Percentiles rank a stretch among this genome's conserved stretches.
These are phyloP conservation scores for Noctuana brunneofusca DNA, from an alignment of 2,888 invertebrate genomes.

Conservation along the genomic window DNA sequence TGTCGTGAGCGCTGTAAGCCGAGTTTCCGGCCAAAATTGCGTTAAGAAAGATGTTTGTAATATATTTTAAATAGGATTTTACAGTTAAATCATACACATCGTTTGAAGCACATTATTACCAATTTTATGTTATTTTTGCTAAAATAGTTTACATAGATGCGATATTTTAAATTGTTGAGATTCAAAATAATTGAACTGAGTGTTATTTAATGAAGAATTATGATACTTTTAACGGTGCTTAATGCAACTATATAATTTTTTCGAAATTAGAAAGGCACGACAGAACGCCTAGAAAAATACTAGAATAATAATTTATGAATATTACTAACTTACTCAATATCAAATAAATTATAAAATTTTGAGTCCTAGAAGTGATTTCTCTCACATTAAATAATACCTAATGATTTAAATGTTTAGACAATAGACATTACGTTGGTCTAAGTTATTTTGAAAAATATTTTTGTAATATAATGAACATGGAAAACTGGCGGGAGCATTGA, in stretches of 20 bases:
- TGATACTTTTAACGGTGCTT: conserved; percentile 29
- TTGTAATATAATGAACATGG: conserved; percentile 59
- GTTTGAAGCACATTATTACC: conserved; percentile 60
- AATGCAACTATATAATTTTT: conserved; percentile 17
- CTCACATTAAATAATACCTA: neutral
- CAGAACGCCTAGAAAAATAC: conserved; percentile 9
- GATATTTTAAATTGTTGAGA: conserved; percentile 47
- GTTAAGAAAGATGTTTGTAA: conserved; percentile 54
- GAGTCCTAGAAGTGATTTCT: conserved; percentile 14
- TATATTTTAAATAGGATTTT: conserved; percentile 70
- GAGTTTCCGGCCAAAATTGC: conserved; percentile 68
- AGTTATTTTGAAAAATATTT: conserved; percentile 67
- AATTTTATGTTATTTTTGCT: conserved; percentile 64
- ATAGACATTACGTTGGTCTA: conserved; percentile 44
- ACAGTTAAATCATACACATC: conserved; percentile 52
- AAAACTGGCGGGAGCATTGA: conserved; percentile 43
- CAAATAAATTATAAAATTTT: conserved; percentile 12
- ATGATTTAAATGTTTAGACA: conserved; percentile 35
- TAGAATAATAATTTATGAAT: conserved; percentile 10
- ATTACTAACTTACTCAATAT: conserved; percentile 7
- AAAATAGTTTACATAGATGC: conserved; percentile 55
- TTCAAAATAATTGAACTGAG: conserved; percentile 25
- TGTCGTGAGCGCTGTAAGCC: conserved; percentile 68
- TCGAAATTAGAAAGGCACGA: conserved; percentile 12
- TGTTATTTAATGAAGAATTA: conserved; percentile 18